Evolutionary conservation across 2,888 invertebrate genomes (phyloP).

Genomic region (Gisinianus flammeolus): DNA sequence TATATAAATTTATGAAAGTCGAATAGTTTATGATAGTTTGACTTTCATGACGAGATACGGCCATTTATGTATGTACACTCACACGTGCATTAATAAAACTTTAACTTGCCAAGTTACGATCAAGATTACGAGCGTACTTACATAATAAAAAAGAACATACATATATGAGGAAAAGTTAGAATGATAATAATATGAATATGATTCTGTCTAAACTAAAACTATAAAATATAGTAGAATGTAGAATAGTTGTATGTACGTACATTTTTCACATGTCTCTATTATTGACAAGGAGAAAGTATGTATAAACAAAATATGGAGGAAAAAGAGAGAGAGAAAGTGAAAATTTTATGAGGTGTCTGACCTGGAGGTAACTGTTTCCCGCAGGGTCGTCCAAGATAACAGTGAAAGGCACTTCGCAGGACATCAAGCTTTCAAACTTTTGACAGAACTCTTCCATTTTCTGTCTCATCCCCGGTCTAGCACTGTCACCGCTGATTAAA

Average conservation of each 20-base stretch:
- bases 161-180: no score
- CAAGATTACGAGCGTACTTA: background rate
- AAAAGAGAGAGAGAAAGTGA: conserved; percentile 3
- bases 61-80: no score
- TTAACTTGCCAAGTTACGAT: conserved; percentile 7
- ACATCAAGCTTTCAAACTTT: conserved; percentile 72
- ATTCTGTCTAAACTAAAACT: no score
- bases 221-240: no score
- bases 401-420: conserved; percentile 70
- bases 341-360: conserved; percentile 55
- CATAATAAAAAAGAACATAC: no score
- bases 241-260: background rate
- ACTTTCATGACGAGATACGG: no score
- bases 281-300: background rate
- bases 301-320: background rate
- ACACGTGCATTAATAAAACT: background rate
- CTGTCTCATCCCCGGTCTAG: conserved; percentile 65
- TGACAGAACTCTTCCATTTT: conserved; percentile 71
- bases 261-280: no score
- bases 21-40: no score
- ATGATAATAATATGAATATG: no score
- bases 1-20: no score
- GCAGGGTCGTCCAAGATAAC: conserved; percentile 93
- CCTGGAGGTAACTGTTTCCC: conserved; percentile 94
- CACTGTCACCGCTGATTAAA: conserved; percentile 73